Evolutionary conservation across 2,888 invertebrate species (phyloP), one percentile per base, ranked within the genome.

Genomic region (Folsomia candida): DNA sequence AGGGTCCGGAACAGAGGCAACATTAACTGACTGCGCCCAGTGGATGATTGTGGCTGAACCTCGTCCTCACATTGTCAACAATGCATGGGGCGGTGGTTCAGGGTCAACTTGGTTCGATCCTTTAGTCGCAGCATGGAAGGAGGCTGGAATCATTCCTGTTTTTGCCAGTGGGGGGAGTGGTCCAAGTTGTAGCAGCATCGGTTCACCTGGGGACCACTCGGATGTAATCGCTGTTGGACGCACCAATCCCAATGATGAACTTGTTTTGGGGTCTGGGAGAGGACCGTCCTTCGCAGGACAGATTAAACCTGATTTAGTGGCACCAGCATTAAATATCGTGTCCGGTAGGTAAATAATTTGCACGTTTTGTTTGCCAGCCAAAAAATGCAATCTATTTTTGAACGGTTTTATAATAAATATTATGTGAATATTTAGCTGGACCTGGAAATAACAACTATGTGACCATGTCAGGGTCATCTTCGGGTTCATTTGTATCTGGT

Each of bases 91-190:
- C 2, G 62, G 27, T n/a, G 58, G 28, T 14, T 6, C 28, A 3
- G 63, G 26, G 3, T 22, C 47, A 1, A 24, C 24, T 6, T 63
- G 28, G 28, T 57, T 61, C 57, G 18, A 51, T 28, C 20, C 4
- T 14, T 11, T n/a, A 11, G 29, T 68, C 20, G 1, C 9, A 6
- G 51, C 51, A 18, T 63, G 62, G 63, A 54, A 22, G 20, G 27
- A 28, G 9, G 57, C 54, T 14, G 63, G 57, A 14, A 68, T 68
- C 54, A 24, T 64, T 37, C 61, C 61, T 22, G 61, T 61, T n/a
- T 68, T 68, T 27, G 68, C 61, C 28, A 25, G 25, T 62, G 68
- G 61, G 14, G 60, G 51, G 26, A 27, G 51, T 25, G 68, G 68
- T 11, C 24, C 47, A 9, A 14, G 20, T 9, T 70, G 70, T 51